A percentile compares a stretch with the other conserved stretches of the same genome.
phyloP scores from a whole-genome alignment of 2,113 vertebrate species.

The Xiphias gladius region DNA sequence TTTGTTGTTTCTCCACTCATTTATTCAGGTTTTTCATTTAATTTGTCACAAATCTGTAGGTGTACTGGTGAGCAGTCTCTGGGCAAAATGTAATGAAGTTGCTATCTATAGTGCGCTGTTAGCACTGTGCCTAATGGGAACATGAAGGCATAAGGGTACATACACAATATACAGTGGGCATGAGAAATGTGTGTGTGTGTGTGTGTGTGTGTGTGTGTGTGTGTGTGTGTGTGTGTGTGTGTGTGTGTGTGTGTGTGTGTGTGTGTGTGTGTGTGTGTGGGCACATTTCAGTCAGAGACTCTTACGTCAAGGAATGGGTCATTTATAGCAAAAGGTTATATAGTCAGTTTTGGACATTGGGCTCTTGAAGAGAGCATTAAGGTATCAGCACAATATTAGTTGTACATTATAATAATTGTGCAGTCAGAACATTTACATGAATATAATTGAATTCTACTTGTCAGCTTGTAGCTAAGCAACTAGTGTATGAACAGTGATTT shows the following conservation, averaged over 20 bases:
- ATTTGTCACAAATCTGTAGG: too few relatives aligned
- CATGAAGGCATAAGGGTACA: background rate
- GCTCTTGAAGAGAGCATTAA: background rate
- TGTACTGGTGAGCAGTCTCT: background rate
- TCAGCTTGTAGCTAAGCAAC: background rate
- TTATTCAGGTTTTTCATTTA: too few relatives aligned
- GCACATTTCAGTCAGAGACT: background rate
- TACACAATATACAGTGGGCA: background rate
- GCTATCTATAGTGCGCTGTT: constrained; percentile 4
- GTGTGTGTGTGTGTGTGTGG: background rate
- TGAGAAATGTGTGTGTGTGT: background rate
- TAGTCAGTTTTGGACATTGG: background rate
- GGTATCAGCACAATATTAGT: background rate
- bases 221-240: background rate
- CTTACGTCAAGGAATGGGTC: background rate
- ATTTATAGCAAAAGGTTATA: background rate
- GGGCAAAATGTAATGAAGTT: background rate
- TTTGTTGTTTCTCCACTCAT: too few relatives aligned
- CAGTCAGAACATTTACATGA: background rate
- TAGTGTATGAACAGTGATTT: background rate
- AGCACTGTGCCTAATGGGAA: background rate
- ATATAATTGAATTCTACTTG: background rate
- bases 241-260: background rate
- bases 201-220: background rate
- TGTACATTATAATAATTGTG: background rate